These are phyloP conservation scores for Lasioglossum lativentre DNA, from an alignment of 2,888 invertebrate species.

Conservation along the genomic window DNA sequence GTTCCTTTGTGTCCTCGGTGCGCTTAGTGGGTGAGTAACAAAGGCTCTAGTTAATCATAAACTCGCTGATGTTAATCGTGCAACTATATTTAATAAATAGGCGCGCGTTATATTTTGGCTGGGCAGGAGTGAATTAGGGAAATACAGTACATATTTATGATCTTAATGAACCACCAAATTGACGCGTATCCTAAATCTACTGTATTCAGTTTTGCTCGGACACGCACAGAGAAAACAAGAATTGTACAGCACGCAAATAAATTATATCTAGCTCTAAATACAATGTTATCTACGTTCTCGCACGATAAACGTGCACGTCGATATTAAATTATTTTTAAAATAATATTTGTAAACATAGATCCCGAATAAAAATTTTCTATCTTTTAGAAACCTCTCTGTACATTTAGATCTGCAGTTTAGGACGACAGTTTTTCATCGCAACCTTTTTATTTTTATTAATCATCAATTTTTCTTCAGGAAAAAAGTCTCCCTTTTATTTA, in stretches of 20 bases:
- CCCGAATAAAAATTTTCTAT: not conserved
- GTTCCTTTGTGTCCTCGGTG: constrained; percentile 20
- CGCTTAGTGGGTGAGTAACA: constrained; percentile 45
- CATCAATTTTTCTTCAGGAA: no score
- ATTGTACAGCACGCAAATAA: not conserved
- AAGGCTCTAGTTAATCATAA: not conserved
- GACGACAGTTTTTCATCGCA: no score
- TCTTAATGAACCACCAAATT: not conserved
- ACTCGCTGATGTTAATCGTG: not conserved
- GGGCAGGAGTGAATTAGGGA: not conserved
- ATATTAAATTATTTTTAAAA: not conserved
- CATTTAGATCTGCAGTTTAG: not conserved
- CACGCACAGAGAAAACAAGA: not conserved
- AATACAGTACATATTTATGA: not conserved
- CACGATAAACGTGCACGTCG: not conserved
- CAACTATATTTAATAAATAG: not conserved
- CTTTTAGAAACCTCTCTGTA: not conserved
- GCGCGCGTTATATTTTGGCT: not conserved
- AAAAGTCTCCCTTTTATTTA: no score
- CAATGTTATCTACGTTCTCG: not conserved
- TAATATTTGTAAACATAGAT: not conserved
- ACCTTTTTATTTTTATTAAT: no score
- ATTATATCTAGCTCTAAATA: not conserved
- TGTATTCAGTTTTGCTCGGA: not conserved
- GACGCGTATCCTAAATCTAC: not conserved